These are phyloP conservation scores for Schrankia costaestrigalis DNA, from an alignment of 2,888 invertebrate species.

Conservation along the genomic window DNA sequence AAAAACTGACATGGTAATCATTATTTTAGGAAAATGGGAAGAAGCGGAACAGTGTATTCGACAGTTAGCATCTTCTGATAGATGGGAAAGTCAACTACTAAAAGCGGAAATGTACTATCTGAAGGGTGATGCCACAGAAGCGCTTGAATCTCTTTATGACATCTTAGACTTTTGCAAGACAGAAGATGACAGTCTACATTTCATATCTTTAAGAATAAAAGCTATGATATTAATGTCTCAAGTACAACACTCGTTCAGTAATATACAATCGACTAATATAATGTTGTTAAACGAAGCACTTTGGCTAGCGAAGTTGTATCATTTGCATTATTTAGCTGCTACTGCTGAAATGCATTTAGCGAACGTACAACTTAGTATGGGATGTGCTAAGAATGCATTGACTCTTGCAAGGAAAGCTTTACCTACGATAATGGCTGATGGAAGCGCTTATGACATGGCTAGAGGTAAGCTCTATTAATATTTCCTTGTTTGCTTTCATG, in stretches of 20 bases:
- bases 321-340: conserved; percentile 88
- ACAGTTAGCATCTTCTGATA: conserved; percentile 84
- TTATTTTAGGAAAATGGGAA: conserved; percentile 81
- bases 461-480: conserved; percentile 67
- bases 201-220: conserved; percentile 80
- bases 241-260: conserved; percentile 82
- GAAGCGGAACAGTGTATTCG: conserved; percentile 85
- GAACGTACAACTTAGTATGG: conserved; percentile 87
- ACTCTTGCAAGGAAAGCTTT: conserved; percentile 85
- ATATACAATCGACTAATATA: conserved; percentile 75
- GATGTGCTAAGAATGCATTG: conserved; percentile 88
- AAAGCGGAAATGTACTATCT: conserved; percentile 79
- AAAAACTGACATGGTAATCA: too few relatives aligned
- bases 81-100: conserved; percentile 83
- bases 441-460: conserved; percentile 89
- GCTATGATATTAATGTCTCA: conserved; percentile 85
- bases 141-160: conserved; percentile 72
- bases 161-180: conserved; percentile 76
- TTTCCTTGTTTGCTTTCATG: too few relatives aligned
- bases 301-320: conserved; percentile 86
- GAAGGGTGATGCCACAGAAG: conserved; percentile 71
- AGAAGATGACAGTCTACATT: conserved; percentile 76
- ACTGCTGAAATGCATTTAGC: conserved; percentile 89
- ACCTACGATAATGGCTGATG: conserved; percentile 88
- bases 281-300: conserved; percentile 85